Evolutionary conservation across 2,797 vertebrate species (phyloP).

Genomic region (Myotis findleyi): DNA sequence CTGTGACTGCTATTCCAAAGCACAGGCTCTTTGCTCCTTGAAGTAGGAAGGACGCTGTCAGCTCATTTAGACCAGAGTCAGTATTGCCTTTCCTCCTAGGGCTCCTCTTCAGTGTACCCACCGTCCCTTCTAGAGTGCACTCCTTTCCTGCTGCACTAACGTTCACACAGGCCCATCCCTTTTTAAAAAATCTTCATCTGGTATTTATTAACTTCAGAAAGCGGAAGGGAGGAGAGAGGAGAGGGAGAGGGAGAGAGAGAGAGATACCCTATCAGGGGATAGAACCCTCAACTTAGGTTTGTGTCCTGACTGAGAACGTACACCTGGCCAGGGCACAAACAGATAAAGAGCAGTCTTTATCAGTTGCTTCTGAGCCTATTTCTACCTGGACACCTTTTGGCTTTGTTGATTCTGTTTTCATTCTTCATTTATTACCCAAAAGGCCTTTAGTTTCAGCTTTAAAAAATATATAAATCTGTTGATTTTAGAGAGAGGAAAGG

Average conservation of each 20-base stretch:
- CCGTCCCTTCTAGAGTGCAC: neutral
- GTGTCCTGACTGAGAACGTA: too few species aligned
- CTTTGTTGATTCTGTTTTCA: neutral
- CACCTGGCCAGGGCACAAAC: too few species aligned
- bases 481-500: too few species aligned
- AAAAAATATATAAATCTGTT: too few species aligned
- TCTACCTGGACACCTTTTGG: neutral
- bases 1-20: constrained; percentile 44
- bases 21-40: neutral
- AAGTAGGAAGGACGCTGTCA: neutral
- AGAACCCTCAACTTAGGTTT: too few species aligned
- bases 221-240: too few species aligned
- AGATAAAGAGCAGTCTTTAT: neutral
- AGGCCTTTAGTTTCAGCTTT: neutral
- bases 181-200: too few species aligned
- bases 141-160: neutral
- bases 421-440: neutral
- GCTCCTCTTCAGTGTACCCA: neutral
- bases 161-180: neutral
- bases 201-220: too few species aligned
- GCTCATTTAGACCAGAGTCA: neutral
- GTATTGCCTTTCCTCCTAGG: neutral
- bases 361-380: neutral
- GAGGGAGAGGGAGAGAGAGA: too few species aligned
- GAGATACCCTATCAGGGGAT: too few species aligned